These are phyloP conservation scores for Scaptomyza tumidula DNA, from an alignment of 2,888 invertebrate genomes.

Conservation along the genomic window DNA sequence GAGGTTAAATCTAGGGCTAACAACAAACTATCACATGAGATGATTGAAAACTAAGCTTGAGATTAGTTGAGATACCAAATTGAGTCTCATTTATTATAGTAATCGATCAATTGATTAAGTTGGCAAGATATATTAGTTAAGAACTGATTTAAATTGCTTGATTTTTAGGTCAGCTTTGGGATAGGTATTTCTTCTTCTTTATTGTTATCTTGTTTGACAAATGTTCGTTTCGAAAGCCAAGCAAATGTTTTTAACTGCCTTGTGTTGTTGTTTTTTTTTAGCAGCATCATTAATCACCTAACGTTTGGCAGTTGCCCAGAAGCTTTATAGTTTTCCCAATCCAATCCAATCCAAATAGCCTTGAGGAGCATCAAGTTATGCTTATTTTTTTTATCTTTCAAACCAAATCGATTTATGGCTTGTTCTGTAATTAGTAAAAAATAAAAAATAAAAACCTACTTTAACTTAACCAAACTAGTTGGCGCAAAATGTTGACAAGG, in stretches of 20 bases:
- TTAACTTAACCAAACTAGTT: constrained; percentile 44
- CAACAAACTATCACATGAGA: constrained; percentile 3
- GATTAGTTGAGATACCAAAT: neutral
- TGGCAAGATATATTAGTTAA: neutral
- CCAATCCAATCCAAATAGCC: constrained; percentile 43
- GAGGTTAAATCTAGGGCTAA: constrained; percentile 18
- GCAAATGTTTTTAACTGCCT: constrained; percentile 23
- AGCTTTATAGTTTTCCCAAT: constrained; percentile 32
- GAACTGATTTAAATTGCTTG: neutral
- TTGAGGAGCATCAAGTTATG: constrained; percentile 29
- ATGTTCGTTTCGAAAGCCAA: constrained; percentile 42
- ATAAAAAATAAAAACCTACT: neutral
- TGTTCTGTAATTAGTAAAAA: constrained; percentile 60
- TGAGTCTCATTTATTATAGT: constrained; percentile 9
- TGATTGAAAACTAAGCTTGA: constrained; percentile 4
- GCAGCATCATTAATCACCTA: constrained; percentile 44
- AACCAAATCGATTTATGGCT: constrained; percentile 65
- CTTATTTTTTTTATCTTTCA: neutral
- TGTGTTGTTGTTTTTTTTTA: neutral
- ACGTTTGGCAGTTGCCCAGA: constrained; percentile 26
- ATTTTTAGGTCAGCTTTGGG: constrained; percentile 13
- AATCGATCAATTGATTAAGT: constrained; percentile 3
- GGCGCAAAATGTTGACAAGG: constrained; percentile 60
- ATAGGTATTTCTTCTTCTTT: too few relatives aligned
- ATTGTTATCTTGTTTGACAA: constrained; percentile 21